Base-by-base conservation (phyloP, 1,140 invertebrate genomes). In the Oedothorax gibbosus region DNA sequence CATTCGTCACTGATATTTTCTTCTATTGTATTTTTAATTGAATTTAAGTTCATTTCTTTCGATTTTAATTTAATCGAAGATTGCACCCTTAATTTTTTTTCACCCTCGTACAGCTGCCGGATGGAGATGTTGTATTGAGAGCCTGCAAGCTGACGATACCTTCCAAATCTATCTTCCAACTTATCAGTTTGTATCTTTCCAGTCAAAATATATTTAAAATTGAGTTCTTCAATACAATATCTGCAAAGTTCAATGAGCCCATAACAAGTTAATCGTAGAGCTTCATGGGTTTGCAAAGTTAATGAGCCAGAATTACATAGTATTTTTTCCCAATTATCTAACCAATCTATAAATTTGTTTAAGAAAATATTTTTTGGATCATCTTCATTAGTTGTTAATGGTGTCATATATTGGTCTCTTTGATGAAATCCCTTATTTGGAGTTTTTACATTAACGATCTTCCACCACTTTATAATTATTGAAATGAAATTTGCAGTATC, bases 381-480 rank as follows among this genome's bases (percentile, higher is more conserved):
- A 77, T 87, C 79, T 57, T 56, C 50, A n/a, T 57, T 50, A 64
- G 8, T 56, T 71, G 79, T 86, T 11, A 87, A 50, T 21, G 77
- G 60, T 77, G 76, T 65, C 18, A 79, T 57, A 83, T 12, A 86
- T 14, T 9, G 60, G 64, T 85, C 69, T 66, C 15, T 73, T 72
- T n/a, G n/a, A 18, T 21, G 49, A 20, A 18, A n/a, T 0, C 65
- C 77, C 82, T 85, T 87, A 66, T 60, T 78, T 15, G 49, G 5
- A 7, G 65, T 35, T 53, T 87, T 76, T 0, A 87, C 83, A 87
- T 86, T 84, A 49, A 87, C 54, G 18, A 87, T 69, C 12, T 53
- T 57, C 75, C 79, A 87, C 80, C 80, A 86, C 20, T 2, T 18
- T 35, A 64, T 69, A 35, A 86, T 84, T 50, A 54, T 76, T 62